A percentile compares a stretch with the other conserved stretches of the same genome.
These are phyloP conservation scores for Bedellia somnulentella DNA, from an alignment of 2,888 invertebrate genomes.

Conservation along the genomic window DNA sequence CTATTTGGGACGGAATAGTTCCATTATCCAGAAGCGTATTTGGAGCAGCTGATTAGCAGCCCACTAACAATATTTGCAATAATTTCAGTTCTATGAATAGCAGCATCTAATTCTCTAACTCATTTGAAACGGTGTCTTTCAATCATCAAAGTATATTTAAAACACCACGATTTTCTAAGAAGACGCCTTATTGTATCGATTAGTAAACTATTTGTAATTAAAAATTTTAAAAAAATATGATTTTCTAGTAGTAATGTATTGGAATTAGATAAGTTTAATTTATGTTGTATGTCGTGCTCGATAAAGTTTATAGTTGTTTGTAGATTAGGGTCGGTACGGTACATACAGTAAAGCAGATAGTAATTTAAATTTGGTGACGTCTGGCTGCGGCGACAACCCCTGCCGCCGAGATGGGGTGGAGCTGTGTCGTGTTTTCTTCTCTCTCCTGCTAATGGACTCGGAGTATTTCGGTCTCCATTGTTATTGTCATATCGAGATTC, in stretches of 20 bases:
- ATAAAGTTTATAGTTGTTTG: slow-evolving; percentile 31
- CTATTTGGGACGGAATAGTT: no score
- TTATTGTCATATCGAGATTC: slow-evolving; percentile 60
- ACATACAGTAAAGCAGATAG: slow-evolving; percentile 32
- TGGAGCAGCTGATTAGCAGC: no score
- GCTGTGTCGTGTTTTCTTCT: slow-evolving; percentile 33
- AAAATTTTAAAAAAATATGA: slow-evolving; percentile 27
- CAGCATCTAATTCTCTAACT: slow-evolving; percentile 25
- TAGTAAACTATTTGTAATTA: slow-evolving; percentile 56
- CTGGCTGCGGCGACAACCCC: slow-evolving; percentile 56
- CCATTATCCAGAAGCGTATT: no score
- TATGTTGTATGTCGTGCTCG: slow-evolving; percentile 8
- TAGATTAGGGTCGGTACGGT: slow-evolving; percentile 17
- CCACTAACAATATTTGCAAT: no score
- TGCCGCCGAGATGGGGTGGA: slow-evolving; percentile 49
- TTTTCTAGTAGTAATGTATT: slow-evolving; percentile 15
- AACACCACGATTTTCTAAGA: slow-evolving; percentile 40
- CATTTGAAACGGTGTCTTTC: slow-evolving; percentile 35
- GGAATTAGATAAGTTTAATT: slow-evolving; percentile 11
- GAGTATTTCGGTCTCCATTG: slow-evolving; percentile 47
- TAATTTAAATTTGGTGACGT: slow-evolving; percentile 43
- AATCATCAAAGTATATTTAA: slow-evolving; percentile 38
- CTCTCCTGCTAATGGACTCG: slow-evolving; percentile 20
- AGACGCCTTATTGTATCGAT: slow-evolving; percentile 52
- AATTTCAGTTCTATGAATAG: slow-evolving; percentile 5